These are phyloP conservation scores for Colostygia pectinataria DNA, from an alignment of 2,888 invertebrate species.

Conservation along the genomic window DNA sequence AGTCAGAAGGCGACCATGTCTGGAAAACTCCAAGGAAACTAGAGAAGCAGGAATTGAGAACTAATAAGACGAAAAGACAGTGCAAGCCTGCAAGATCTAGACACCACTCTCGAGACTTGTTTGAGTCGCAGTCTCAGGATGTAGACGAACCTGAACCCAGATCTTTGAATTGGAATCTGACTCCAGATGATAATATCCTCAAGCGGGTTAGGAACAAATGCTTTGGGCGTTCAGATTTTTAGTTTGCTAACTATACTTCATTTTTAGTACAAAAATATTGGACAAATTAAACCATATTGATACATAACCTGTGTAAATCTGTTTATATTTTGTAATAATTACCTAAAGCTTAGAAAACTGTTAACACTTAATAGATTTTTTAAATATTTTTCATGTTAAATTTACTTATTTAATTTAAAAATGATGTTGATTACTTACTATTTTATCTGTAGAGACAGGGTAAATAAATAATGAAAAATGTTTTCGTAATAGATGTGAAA, in stretches of 20 bases:
- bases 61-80: constrained; percentile 38
- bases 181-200: constrained; percentile 64
- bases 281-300: constrained; percentile 13
- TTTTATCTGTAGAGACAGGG: constrained; percentile 65
- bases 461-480: constrained; percentile 46
- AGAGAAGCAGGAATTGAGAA: constrained; percentile 40
- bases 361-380: constrained; percentile 39
- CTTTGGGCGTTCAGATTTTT: constrained; percentile 65
- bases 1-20: constrained; percentile 41
- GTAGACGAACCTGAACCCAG: constrained; percentile 50
- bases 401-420: constrained; percentile 34
- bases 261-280: no score
- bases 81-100: constrained; percentile 43
- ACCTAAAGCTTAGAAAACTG: constrained; percentile 10
- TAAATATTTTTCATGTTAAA: constrained; percentile 43
- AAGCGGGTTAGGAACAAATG: constrained; percentile 63
- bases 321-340: background rate
- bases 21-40: constrained; percentile 58
- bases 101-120: constrained; percentile 66
- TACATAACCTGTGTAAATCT: constrained; percentile 3
- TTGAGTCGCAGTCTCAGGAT: constrained; percentile 70
- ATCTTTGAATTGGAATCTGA: constrained; percentile 60
- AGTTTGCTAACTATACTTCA: no score
- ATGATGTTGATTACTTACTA: constrained; percentile 37
- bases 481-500: constrained; percentile 35